Base-by-base conservation (phyloP, 2,113 vertebrate genomes). In the Strix uralensis region DNA sequence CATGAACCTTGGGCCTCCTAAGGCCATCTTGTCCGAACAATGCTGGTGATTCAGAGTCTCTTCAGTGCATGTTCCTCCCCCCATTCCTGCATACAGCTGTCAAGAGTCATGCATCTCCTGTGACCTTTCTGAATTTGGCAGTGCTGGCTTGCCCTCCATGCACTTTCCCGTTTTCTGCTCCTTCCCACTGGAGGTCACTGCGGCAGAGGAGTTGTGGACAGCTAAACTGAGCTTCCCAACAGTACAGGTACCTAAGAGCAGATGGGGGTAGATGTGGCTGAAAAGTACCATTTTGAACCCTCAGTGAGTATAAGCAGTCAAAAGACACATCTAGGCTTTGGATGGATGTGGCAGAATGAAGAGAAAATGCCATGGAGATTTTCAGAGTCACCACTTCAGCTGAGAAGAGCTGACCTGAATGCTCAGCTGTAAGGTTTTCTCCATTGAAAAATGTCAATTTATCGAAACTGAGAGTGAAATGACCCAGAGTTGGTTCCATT, bases 151-250 rank as follows among this genome's bases (percentile, higher is more conserved):
- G 10, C 46, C 63, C 40, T 46, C 25, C 61, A 20, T 23, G 13
- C 0, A 12, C 22, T 89, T 75, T 47, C 57, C 61, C 62, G 18
- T 86, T 86, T 94, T 79, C 77, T 95, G 10, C 26, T 89, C 65
- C 57, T 96, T 94, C 86, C 86, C 79, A 72, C 89, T 79, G 92
- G 80, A 96, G 77, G 77, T 96, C 92, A 94, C 81, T 92, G 88
- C 23, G 7, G 71, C 59, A 88, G 93, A 75, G 73, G 34, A 84
- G 14, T 80, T 89, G 77, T n/a, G 65, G 77, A 58, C 52, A 47
- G 3, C 10, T 61, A 23, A 46, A 59, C 15, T 29, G 32, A 90
- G 34, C 11, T 88, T 90, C 63, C 59, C 42, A 44, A 47, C 52
- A 16, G 38, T 30, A n/a, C 12, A 61, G 57, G n/a, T n/a, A 69